These are phyloP conservation scores for Isotomurus palustris DNA, from an alignment of 2,888 invertebrate genomes.

Conservation along the genomic window DNA sequence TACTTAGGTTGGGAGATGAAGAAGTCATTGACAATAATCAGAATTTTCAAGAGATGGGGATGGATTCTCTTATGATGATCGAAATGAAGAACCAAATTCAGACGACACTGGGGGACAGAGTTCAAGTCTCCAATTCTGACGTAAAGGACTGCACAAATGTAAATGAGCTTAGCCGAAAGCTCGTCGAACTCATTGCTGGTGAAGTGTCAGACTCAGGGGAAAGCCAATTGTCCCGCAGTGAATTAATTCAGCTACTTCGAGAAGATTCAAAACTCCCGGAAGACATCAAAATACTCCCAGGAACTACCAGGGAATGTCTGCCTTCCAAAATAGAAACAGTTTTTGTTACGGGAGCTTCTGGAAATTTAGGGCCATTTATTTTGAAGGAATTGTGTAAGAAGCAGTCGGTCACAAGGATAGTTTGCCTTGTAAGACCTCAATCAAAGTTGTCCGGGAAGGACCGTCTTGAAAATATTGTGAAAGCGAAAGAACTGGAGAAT, in stretches of 20 bases:
- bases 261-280: conserved; percentile 20
- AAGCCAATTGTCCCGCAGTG: background rate
- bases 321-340: conserved; percentile 8
- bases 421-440: conserved; percentile 12
- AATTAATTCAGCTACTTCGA: conserved; percentile 17
- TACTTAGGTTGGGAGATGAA: conserved; percentile 18
- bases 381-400: conserved; percentile 7
- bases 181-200: conserved; percentile 21
- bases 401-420: conserved; percentile 11
- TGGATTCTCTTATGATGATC: conserved; percentile 30
- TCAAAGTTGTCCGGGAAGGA: conserved; percentile 1
- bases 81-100: conserved; percentile 30
- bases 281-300: background rate
- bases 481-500: background rate
- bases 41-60: conserved; percentile 15
- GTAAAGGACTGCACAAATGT: conserved; percentile 28
- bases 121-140: conserved; percentile 13
- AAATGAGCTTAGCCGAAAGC: background rate
- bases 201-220: background rate
- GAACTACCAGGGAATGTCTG: background rate
- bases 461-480: background rate
- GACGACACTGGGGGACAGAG: conserved; percentile 15
- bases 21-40: conserved; percentile 19
- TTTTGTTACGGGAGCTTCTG: conserved; percentile 22
- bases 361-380: conserved; percentile 22